Conservation (phyloP, 53 echinoderm and acorn worm genomes). For the Henricia sp. region DNA sequence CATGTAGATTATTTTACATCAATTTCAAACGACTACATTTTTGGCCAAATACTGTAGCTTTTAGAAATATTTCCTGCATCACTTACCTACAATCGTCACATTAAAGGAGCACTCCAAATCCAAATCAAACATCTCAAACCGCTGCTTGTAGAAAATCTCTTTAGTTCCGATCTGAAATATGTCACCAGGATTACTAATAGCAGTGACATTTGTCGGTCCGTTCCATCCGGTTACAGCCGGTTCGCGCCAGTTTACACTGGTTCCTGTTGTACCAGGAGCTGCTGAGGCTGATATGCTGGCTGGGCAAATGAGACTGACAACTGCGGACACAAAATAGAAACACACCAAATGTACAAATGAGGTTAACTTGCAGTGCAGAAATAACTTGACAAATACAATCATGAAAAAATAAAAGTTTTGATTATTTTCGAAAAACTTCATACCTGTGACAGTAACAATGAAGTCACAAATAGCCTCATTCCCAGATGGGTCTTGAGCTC, state of each 20-base stretch:
- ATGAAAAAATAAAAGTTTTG: too few species aligned
- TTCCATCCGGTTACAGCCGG: constrained; percentile 41
- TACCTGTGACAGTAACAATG: background rate
- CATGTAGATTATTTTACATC: too few species aligned
- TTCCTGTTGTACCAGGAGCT: background rate
- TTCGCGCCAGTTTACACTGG: constrained; percentile 25
- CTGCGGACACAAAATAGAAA: background rate
- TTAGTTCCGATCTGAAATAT: constrained; percentile 31
- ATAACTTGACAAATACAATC: background rate
- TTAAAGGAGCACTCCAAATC: constrained; percentile 13
- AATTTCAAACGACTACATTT: too few species aligned
- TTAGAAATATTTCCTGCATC: background rate
- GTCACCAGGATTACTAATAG: background rate
- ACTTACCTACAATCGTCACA: constrained; percentile 14
- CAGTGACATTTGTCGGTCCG: background rate
- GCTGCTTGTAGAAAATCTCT: constrained; percentile 7
- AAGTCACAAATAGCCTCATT: constrained; percentile 29
- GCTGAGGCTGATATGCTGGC: constrained; percentile 5
- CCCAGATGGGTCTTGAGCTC: constrained; percentile 45
- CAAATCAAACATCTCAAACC: background rate
- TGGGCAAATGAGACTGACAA: constrained; percentile 5
- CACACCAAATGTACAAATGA: background rate
- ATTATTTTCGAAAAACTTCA: background rate
- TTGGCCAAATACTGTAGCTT: background rate
- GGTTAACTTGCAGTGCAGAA: background rate